Evolutionary conservation across 2,888 invertebrate genomes (phyloP), one percentile per base, ranked within the genome.

Genomic region (Octonoba sinensis): DNA sequence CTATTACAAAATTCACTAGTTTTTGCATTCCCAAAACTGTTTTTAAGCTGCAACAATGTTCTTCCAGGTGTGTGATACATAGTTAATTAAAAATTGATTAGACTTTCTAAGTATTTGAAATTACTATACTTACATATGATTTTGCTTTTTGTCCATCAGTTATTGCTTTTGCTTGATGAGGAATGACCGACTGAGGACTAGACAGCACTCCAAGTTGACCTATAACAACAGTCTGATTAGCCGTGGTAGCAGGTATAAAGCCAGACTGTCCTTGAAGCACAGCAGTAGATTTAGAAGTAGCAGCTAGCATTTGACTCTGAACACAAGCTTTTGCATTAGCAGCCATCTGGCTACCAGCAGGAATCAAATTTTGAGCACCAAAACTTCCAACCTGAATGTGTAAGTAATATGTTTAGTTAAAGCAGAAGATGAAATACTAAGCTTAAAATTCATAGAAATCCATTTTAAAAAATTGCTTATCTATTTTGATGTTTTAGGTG

Each of bases 281-380:
- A n/a, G 83, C 71, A 51, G 78, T 93, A 87, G 92, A 93, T 87
- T 94, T 93, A 78, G 87, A 93, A 2, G 93, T 90, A 0, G 94
- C 93, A 11, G 91, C 90, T 56, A 96, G 89, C 94, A 96, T 95
- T 87, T 95, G 95, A 62, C 94, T 92, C 0, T 89, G 89, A 88
- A 94, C 95, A 88, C 95, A 95, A 3, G 95, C 93, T 87, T 96
- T 96, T 36, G 76, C 81, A 22, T 94, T 92, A 11, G 95, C 92
- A 84, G 95, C 95, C 78, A 95, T 93, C 92, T 95, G 89, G 46
- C 71, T 47, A 57, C 67, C 74, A 62, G 77, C 82, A 54, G 78
- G 74, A 36, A 81, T 71, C n/a, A 78, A 44, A 70, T 47, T 81
- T 46, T 69, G 81, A 24, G 76, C 56, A 57, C 75, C 81, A 65